Base-by-base conservation (phyloP, 1,140 invertebrate genomes). In the Chionoecetes opilio region DNA sequence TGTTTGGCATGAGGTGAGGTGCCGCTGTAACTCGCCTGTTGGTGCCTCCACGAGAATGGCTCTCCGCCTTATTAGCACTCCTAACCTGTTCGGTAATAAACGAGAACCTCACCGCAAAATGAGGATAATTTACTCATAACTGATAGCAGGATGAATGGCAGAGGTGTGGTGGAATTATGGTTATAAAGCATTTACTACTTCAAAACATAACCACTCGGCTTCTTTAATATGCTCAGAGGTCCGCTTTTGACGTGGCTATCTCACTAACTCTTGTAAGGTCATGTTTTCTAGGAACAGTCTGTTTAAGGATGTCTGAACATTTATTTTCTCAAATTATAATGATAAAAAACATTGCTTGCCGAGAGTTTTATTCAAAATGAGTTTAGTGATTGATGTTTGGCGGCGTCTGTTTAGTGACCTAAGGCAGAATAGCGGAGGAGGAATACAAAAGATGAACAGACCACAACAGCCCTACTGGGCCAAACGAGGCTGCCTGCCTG, bases 231-330 rank as follows among this genome's bases (percentile, higher is more conserved):
- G 63, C 11, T 75, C 21, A 26, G 63, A 11, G 63, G 63, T 75
- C 63, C 63, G 63, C 63, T n/a, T 75, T 26, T 53, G 46, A 53
- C 46, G 46, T 53, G 46, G 46, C 46, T 53, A 53, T 53, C 46
- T 53, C 46, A 53, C 46, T 75, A 26, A 75, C 63, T 75, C 63
- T 75, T 75, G 26, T 26, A 75, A 75, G 63, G n/a, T 26, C 63
- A 75, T 75, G 26, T 75, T 75, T 63, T 75, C n/a, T 75, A n/a
- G 6, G 0, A 86, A 14, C 35, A 32, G 35, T 86, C 84, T 86
- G 84, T 32, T 86, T 86, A 32, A 34, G 84, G 84, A 86, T 38
- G 84, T 86, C 84, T 8, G 84, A 86, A 86, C 84, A 86, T 86
- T 86, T 38, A 86, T 32, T 86, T 38, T 29, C 32, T 34, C 84